Percentiles rank a stretch among this genome's conserved stretches.
phyloP scores from a whole-genome alignment of 2,797 vertebrate genomes.

The Syndactyla subalaris region DNA sequence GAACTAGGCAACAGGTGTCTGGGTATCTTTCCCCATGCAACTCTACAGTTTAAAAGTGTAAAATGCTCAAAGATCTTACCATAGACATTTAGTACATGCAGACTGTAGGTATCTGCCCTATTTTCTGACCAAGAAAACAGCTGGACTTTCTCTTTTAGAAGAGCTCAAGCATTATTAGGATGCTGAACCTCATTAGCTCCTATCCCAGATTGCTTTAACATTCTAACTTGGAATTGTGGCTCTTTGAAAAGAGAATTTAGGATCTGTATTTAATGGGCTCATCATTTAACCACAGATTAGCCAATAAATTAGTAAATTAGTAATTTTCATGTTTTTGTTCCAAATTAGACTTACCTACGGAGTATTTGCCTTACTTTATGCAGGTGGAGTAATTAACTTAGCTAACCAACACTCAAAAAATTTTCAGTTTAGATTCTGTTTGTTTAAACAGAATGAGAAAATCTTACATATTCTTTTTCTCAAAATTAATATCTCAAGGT shows the following conservation, averaged over 20 bases:
- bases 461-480: not conserved
- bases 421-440: not conserved
- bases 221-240: not conserved
- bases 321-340: not conserved
- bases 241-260: not conserved
- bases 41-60: not conserved
- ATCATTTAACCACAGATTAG: slow-evolving; percentile 37
- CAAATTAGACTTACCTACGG: not conserved
- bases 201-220: not conserved
- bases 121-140: not conserved
- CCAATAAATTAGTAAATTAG: not conserved
- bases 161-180: not conserved
- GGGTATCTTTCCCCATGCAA: not conserved
- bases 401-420: not conserved
- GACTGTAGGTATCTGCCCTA: accelerated
- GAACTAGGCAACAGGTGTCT: not conserved
- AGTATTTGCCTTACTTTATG: not conserved
- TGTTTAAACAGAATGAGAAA: not conserved
- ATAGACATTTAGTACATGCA: not conserved
- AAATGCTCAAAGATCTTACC: not conserved
- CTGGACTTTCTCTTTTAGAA: not conserved
- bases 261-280: slow-evolving; percentile 12
- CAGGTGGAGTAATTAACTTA: not conserved
- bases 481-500: not conserved
- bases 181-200: not conserved